Evolutionary conservation across 1,140 invertebrate genomes (phyloP).

Genomic region (Oedothorax gibbosus): DNA sequence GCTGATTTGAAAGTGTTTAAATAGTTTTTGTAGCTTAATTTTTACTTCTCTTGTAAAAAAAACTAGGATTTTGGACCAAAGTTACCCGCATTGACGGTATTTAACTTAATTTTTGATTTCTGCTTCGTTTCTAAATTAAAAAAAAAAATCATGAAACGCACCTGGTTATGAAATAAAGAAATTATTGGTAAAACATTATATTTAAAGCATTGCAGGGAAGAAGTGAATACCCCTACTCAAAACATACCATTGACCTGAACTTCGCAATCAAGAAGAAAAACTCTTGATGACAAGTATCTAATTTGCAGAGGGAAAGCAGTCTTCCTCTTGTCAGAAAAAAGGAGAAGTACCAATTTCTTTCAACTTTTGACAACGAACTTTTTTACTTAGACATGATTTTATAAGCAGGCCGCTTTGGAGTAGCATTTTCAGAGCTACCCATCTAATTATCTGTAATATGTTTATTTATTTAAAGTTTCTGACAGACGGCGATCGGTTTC

Average conservation of each 20-base stretch:
- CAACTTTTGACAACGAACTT: constrained; percentile 12
- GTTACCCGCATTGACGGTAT: no score
- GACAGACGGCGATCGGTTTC: constrained; percentile 33
- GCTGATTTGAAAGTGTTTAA: no score
- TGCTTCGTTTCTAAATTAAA: no score
- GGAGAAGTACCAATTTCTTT: constrained; percentile 32
- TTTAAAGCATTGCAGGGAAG: no score
- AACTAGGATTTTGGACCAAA: no score
- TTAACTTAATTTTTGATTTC: no score
- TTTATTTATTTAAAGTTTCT: constrained; percentile 45
- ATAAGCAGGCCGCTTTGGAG: constrained; percentile 25
- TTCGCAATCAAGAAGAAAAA: not conserved
- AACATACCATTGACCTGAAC: constrained; percentile 25
- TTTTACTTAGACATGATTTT: constrained; percentile 8
- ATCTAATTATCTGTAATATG: constrained; percentile 53
- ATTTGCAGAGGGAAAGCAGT: constrained; percentile 36
- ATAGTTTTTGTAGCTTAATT: no score
- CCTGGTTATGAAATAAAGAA: no score
- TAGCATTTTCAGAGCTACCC: constrained; percentile 36
- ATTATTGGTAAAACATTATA: no score
- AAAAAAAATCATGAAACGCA: no score
- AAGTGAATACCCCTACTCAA: not conserved
- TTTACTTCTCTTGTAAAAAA: no score
- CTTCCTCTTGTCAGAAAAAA: constrained; percentile 36
- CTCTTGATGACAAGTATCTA: constrained; percentile 45